phyloP scores from a whole-genome alignment of 2,888 invertebrate species.

The Philonicus albiceps region DNA sequence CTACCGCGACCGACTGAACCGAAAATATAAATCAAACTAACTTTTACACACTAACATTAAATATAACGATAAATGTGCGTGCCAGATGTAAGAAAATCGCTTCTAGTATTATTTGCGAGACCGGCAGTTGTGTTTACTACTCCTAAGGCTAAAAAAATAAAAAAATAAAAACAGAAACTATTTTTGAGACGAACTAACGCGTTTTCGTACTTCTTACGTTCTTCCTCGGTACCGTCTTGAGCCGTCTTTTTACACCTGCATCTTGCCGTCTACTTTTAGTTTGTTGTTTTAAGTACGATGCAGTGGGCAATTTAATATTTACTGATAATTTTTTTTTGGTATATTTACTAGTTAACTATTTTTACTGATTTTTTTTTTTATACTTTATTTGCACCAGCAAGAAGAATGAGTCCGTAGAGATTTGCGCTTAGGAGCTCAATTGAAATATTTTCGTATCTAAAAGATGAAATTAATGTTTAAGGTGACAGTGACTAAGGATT shows the following conservation, averaged over 20 bases:
- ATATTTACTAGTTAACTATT: conserved; percentile 29
- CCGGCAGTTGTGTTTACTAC: background rate
- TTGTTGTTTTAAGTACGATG: conserved; percentile 12
- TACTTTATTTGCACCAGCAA: background rate
- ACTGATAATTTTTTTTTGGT: background rate
- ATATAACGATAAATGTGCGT: background rate
- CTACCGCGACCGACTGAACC: conserved; percentile 12
- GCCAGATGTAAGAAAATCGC: background rate
- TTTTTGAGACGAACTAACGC: background rate
- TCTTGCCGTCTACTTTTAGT: conserved; percentile 32
- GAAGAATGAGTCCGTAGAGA: background rate
- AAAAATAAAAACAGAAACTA: background rate
- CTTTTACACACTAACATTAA: background rate
- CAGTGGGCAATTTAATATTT: conserved; percentile 7
- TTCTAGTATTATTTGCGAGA: background rate
- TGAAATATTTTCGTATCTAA: conserved; percentile 28
- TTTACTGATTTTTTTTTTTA: conserved; percentile 15
- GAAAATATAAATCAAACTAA: background rate
- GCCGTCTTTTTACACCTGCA: conserved; percentile 7
- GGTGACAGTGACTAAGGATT: background rate
- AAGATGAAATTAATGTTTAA: background rate
- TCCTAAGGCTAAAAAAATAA: background rate
- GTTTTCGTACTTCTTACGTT: background rate
- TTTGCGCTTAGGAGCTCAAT: conserved; percentile 23
- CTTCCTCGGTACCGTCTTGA: background rate